Base-by-base conservation (phyloP, 37 sponge, comb jelly and placozoan genomes). In the Petrosia ficiformis region DNA sequence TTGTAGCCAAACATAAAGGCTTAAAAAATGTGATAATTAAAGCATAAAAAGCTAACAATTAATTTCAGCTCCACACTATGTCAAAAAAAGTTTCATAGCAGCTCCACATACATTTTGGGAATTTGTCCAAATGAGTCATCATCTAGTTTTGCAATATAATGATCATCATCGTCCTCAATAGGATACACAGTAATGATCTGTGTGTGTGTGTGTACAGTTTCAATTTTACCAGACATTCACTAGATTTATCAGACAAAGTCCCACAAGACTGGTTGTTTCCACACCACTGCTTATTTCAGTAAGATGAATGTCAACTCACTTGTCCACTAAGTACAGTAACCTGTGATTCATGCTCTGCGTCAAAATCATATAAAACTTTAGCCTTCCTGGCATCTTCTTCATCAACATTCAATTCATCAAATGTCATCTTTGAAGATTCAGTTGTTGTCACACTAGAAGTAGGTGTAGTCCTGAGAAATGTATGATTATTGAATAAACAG, bases 301-400 rank as follows among this genome's bases (percentile, higher is more conserved):
- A n/a, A n/a, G n/a, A n/a, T n/a, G n/a, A n/a, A n/a, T n/a, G 21
- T 39, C 28, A 24, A 16, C 14, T 48, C 54, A 90, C 91, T 83
- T 78, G 67, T n/a, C n/a, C n/a, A n/a, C n/a, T n/a, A n/a, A n/a
- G n/a, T n/a, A n/a, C n/a, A n/a, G n/a, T n/a, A n/a, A n/a, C n/a
- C n/a, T n/a, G n/a, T n/a, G n/a, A n/a, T n/a, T n/a, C n/a, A n/a
- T 60, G 60, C 33, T 68, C 61, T 31, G 87, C 78, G 42, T 81
- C 83, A 59, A 82, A 90, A 78, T 90, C 91, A 40, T 90, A 90
- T 21, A 90, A 79, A 31, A 90, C 80, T 26, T 70, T 61, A 2
- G 71, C 91, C 66, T 78, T 73, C 2, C 78, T 63, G 1, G 78
- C 39, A 10, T 81, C 81, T 34, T 80, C 81, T 32, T 61, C 29